Evolutionary conservation across 2,113 vertebrate species (phyloP).

Genomic region (Turdus rufiventris): DNA sequence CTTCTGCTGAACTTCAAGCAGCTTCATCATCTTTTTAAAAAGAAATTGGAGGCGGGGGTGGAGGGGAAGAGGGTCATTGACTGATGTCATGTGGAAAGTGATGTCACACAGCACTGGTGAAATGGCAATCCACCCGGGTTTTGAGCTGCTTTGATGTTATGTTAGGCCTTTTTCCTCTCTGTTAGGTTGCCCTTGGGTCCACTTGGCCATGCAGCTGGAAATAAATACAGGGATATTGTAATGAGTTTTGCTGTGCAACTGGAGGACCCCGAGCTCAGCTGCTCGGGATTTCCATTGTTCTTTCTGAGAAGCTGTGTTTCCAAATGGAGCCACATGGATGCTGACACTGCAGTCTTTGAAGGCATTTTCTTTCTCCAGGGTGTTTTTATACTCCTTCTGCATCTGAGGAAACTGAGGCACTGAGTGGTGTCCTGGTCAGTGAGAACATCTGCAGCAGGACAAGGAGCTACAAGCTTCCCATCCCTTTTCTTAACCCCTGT

Average conservation of each 20-base stretch:
- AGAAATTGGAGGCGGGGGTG: constrained; percentile 35
- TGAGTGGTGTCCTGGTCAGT: background rate
- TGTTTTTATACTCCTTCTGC: background rate
- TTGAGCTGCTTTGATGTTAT: constrained; percentile 35
- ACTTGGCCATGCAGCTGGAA: constrained; percentile 43
- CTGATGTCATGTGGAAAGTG: constrained; percentile 63
- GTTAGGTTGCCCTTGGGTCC: constrained; percentile 6
- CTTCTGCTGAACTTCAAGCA: constrained; percentile 66
- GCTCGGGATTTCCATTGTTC: constrained; percentile 39
- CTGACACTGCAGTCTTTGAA: constrained; percentile 19
- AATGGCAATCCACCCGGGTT: constrained; percentile 44
- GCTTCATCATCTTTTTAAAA: constrained; percentile 65
- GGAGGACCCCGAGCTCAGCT: background rate
- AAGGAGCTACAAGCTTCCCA: background rate
- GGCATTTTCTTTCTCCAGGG: background rate
- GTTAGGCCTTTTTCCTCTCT: constrained; percentile 52
- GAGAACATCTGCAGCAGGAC: background rate
- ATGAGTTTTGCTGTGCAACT: constrained; percentile 18
- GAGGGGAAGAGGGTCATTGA: constrained; percentile 6
- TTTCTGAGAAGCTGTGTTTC: background rate
- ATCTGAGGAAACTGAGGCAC: background rate
- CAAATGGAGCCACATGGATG: constrained; percentile 8
- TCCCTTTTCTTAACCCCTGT: background rate
- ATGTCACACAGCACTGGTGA: constrained; percentile 61
- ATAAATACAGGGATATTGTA: constrained; percentile 35